Evolutionary conservation across 1,140 invertebrate genomes (phyloP).

Genomic region (Cotesia chilonis): DNA sequence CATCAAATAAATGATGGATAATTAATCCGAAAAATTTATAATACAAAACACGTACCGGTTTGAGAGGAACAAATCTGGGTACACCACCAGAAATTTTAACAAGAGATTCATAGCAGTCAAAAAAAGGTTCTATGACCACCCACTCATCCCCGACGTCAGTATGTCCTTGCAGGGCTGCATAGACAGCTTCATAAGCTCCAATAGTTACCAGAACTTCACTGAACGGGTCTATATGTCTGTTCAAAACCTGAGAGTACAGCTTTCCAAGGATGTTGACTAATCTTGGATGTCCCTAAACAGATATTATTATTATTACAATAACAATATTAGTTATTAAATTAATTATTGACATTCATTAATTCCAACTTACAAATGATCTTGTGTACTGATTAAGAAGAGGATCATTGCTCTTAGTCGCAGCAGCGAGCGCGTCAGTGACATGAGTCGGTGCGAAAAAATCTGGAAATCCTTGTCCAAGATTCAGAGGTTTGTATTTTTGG

Average conservation of each 20-base stretch:
- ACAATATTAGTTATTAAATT: too few species aligned
- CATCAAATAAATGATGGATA: not conserved
- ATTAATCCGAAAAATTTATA: constrained; percentile 24
- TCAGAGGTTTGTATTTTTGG: constrained; percentile 87
- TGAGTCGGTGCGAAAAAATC: constrained; percentile 89
- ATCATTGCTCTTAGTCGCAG: constrained; percentile 75
- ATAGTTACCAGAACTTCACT: constrained; percentile 87
- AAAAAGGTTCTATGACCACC: constrained; percentile 98
- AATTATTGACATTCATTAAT: not conserved
- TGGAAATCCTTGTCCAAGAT: constrained; percentile 97
- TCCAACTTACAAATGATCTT: constrained; percentile 78
- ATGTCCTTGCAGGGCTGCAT: constrained; percentile 83
- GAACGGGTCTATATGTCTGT: constrained; percentile 78
- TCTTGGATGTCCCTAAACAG: constrained; percentile 86
- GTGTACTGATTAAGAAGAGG: constrained; percentile 91
- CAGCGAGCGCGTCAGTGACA: constrained; percentile 80
- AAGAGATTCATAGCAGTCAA: constrained; percentile 98
- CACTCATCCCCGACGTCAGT: constrained; percentile 89
- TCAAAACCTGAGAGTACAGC: constrained; percentile 84
- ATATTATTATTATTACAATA: too few species aligned
- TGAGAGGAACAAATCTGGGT: constrained; percentile 87
- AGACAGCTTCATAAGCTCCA: constrained; percentile 93
- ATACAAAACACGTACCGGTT: constrained; percentile 71
- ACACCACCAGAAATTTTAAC: constrained; percentile 86
- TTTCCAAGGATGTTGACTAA: constrained; percentile 85